Conservation (phyloP, 2,113 vertebrate species). For the Struthidea cinerea region DNA sequence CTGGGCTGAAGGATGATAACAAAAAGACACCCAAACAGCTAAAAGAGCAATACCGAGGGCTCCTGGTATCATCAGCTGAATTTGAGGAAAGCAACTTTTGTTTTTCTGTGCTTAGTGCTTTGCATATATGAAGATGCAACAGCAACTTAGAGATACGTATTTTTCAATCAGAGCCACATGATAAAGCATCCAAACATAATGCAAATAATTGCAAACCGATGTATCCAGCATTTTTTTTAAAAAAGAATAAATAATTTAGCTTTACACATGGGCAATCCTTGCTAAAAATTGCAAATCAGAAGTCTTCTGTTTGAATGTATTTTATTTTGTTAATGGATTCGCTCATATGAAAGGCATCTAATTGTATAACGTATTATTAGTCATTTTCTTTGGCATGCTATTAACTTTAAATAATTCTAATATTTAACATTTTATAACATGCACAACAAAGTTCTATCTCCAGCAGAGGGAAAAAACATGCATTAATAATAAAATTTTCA, state of each 20-base stretch:
- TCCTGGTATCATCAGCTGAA: not conserved
- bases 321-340: constrained; percentile 79
- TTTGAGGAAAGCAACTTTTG: not conserved
- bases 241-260: constrained; percentile 73
- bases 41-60: not conserved
- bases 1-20: not conserved
- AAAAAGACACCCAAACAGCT: not conserved
- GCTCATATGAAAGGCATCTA: constrained; percentile 79
- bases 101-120: not conserved
- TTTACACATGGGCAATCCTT: constrained; percentile 73
- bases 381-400: constrained; percentile 77
- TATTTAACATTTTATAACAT: constrained; percentile 77
- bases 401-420: constrained; percentile 80
- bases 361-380: constrained; percentile 80
- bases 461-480: constrained; percentile 50
- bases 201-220: constrained; percentile 74
- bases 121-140: constrained; percentile 15
- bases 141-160: constrained; percentile 21
- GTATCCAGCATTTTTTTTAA: constrained; percentile 45
- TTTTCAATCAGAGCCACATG: constrained; percentile 62
- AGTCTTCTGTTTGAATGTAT: constrained; percentile 68
- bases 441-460: constrained; percentile 71
- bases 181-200: constrained; percentile 72
- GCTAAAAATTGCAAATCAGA: constrained; percentile 73
- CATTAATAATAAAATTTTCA: constrained; percentile 69